Conservation (phyloP, 2,113 vertebrate species). For the Mus spicilegus region DNA sequence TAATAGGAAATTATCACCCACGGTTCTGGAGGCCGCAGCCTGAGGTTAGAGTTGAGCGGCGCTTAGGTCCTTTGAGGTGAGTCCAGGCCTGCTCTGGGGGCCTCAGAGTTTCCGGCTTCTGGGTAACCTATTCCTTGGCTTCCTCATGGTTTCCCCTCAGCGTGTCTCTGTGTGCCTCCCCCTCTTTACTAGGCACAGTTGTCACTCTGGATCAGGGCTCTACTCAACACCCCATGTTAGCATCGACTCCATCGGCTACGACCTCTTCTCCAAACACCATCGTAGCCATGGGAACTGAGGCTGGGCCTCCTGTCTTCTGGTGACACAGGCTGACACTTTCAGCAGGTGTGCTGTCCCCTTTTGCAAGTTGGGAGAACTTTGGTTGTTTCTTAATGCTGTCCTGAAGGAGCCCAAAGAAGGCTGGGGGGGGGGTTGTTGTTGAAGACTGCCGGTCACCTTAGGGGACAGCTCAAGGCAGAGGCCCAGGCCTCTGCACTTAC, state of each 20-base stretch:
- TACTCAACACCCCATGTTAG: background rate
- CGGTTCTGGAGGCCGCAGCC: background rate
- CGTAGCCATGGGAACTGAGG: background rate
- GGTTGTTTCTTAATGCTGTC: background rate
- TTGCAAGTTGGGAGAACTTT: background rate
- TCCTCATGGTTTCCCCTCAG: background rate
- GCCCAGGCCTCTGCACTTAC: too few relatives aligned
- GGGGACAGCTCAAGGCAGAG: too few relatives aligned
- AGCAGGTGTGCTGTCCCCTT: background rate
- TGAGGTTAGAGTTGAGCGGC: background rate
- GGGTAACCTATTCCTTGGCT: background rate
- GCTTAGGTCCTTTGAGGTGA: background rate
- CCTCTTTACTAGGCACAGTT: background rate
- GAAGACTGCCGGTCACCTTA: too few relatives aligned
- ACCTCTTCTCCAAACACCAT: background rate
- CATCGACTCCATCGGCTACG: background rate
- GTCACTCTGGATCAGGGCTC: background rate
- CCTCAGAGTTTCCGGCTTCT: accelerated
- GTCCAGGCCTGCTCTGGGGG: background rate
- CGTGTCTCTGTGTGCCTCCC: background rate
- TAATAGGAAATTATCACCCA: background rate
- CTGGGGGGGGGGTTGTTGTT: too few relatives aligned
- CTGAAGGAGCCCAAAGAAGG: too few relatives aligned
- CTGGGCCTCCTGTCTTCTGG: background rate
- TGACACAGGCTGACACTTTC: background rate